phyloP scores from a whole-genome alignment of 2,113 vertebrate species.

The Tachysurus fulvidraco region DNA sequence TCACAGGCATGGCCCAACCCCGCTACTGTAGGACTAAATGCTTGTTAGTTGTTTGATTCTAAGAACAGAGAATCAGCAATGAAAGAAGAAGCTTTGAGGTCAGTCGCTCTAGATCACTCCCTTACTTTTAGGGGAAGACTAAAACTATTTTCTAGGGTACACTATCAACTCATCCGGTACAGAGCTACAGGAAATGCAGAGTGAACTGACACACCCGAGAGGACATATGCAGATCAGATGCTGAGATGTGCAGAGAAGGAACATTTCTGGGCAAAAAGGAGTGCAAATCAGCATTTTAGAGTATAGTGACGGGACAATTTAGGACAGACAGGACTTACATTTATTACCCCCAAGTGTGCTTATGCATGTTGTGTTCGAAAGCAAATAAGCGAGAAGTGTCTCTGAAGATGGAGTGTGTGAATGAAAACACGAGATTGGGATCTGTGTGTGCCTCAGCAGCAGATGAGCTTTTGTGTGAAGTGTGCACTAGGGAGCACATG shows the following conservation, averaged over 20 bases:
- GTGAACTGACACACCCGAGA: slow-evolving; percentile 29
- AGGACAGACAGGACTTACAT: slow-evolving; percentile 28
- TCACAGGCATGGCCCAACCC: slow-evolving; percentile 6
- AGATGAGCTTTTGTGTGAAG: slow-evolving; percentile 39
- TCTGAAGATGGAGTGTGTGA: slow-evolving; percentile 25
- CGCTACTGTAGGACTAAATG: background rate
- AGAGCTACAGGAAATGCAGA: background rate
- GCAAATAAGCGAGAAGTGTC: slow-evolving; percentile 33
- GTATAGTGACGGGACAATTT: slow-evolving; percentile 26
- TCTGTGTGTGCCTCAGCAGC: slow-evolving; percentile 22
- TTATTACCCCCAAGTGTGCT: slow-evolving; percentile 31
- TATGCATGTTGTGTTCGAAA: slow-evolving; percentile 23
- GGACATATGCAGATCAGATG: background rate
- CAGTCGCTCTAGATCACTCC: slow-evolving; percentile 30
- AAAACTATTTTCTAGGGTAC: background rate
- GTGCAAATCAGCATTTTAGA: slow-evolving; percentile 2
- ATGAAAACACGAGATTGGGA: slow-evolving; percentile 26
- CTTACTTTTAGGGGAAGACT: background rate
- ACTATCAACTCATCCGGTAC: background rate
- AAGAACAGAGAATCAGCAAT: slow-evolving; percentile 31
- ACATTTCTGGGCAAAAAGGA: background rate
- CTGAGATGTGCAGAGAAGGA: slow-evolving; percentile 3
- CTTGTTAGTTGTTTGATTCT: slow-evolving; percentile 26
- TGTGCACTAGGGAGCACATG: slow-evolving; percentile 24
- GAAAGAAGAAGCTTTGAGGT: slow-evolving; percentile 42